Percentiles rank a stretch among this genome's conserved stretches.
Evolutionary conservation across 2,113 vertebrate species (phyloP).

Genomic region (Actenoides hombroni): DNA sequence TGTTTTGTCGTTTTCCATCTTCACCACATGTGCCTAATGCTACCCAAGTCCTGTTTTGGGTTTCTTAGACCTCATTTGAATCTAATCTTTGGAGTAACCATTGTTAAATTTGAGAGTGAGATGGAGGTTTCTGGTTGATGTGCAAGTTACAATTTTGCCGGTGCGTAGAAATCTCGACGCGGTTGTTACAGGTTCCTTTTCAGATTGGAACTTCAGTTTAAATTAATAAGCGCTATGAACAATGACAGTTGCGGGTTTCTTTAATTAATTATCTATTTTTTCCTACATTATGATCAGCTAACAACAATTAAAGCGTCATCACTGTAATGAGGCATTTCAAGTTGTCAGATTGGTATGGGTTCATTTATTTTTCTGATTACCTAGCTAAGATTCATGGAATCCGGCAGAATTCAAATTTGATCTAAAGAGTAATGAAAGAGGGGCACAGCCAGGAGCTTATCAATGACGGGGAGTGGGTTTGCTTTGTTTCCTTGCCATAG

Average conservation of each 20-base stretch:
- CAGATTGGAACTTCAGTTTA: background rate
- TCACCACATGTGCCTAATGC: background rate
- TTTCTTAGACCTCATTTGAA: background rate
- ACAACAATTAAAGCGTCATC: background rate
- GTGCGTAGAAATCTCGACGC: background rate
- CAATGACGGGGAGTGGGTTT: slow-evolving; percentile 58
- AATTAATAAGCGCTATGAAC: background rate
- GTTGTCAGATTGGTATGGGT: background rate
- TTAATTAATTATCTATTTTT: no score
- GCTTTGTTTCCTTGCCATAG: slow-evolving; percentile 53
- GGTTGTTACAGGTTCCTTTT: background rate
- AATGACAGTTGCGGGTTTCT: background rate
- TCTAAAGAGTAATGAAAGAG: background rate
- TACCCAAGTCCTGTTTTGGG: background rate
- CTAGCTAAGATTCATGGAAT: background rate
- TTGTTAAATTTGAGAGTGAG: background rate
- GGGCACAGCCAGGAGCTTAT: slow-evolving; percentile 3
- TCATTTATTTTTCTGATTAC: background rate
- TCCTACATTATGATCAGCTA: background rate
- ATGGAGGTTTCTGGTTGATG: background rate
- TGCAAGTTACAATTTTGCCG: background rate
- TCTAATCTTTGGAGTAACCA: background rate
- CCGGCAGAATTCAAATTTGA: background rate
- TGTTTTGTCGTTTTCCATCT: slow-evolving; percentile 17
- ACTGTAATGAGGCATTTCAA: background rate